Conservation (phyloP, 1,140 invertebrate species). For the Maconellicoccus hirsutus region DNA sequence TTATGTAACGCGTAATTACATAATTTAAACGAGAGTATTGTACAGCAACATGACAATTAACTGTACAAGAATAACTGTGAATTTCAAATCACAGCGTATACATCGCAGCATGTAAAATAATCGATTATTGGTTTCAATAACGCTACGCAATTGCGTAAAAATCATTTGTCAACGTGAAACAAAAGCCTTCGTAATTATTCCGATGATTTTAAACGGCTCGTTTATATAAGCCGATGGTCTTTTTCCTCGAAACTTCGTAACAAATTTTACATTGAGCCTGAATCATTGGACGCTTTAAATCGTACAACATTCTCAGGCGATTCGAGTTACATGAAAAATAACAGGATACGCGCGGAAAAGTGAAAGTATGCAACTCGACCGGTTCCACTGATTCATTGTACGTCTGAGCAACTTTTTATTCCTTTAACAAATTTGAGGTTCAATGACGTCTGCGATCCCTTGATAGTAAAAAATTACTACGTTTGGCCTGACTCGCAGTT, state of each 20-base stretch:
- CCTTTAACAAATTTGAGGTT: not conserved
- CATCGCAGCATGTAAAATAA: not conserved
- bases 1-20: not conserved
- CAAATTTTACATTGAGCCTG: no score
- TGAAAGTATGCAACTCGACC: not conserved
- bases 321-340: not conserved
- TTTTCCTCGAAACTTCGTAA: no score
- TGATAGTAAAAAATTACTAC: no score
- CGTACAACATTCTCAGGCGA: not conserved
- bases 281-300: no score
- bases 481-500: no score
- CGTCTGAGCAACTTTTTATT: not conserved
- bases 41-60: constrained; percentile 1
- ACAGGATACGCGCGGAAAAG: not conserved
- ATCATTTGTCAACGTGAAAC: not conserved
- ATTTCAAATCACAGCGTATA: not conserved
- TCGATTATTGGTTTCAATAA: not conserved
- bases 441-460: no score
- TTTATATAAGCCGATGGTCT: no score
- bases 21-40: not conserved
- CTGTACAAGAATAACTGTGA: not conserved
- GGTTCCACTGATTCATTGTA: not conserved
- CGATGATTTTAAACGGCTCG: no score
- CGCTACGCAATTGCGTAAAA: not conserved
- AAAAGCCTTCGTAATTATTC: not conserved